Evolutionary conservation across 2,797 vertebrate genomes (phyloP).

Genomic region (Rhynchotus rufescens): DNA sequence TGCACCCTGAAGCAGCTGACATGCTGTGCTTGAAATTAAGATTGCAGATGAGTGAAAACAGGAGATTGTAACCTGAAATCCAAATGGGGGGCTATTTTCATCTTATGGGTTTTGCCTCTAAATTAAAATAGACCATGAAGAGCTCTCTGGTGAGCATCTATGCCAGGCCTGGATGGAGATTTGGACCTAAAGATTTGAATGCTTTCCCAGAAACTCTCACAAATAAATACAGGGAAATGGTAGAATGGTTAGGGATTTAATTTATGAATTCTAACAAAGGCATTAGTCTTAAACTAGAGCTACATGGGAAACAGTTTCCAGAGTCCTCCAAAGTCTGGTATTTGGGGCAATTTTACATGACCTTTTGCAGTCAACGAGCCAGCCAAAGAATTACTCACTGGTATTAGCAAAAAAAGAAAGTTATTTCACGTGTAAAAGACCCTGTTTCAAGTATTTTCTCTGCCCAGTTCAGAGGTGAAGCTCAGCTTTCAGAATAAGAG

Average conservation of each 20-base stretch:
- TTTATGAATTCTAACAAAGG: slow-evolving; percentile 7
- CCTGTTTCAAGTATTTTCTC: not conserved
- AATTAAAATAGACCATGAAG: not conserved
- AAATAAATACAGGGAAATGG: not conserved
- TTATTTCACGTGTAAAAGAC: not conserved
- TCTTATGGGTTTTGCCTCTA: not conserved
- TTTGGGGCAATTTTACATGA: not conserved
- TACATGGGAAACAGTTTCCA: not conserved
- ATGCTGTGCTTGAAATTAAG: not conserved
- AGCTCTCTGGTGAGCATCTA: not conserved
- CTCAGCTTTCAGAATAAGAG: not conserved
- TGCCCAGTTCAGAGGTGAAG: not conserved
- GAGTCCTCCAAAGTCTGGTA: not conserved
- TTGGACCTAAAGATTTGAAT: not conserved
- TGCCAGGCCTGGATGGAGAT: not conserved
- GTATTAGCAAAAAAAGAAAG: not conserved
- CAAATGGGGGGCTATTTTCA: not conserved
- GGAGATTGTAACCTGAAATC: not conserved
- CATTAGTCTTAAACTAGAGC: not conserved
- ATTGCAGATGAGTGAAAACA: not conserved
- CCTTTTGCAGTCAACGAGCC: not conserved
- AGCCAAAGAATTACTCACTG: not conserved
- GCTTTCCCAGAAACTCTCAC: slow-evolving; percentile 7
- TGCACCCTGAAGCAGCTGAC: not conserved
- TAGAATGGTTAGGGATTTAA: not conserved